Evolutionary conservation across 1,140 invertebrate genomes (phyloP), one percentile per base, ranked within the genome.

Genomic region (Ostrea denselamellosa): DNA sequence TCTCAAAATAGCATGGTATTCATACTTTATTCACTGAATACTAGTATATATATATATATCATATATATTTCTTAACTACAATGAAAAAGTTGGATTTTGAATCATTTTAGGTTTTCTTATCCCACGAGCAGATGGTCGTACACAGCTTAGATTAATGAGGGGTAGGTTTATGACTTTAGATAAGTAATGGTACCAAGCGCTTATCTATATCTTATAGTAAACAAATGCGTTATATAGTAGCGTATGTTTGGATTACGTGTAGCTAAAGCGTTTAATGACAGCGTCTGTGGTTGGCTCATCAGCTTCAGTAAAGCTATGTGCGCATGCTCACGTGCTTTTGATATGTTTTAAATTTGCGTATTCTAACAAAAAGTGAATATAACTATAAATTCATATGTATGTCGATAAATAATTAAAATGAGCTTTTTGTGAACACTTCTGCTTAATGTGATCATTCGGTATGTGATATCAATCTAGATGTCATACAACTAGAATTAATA

Each of bases 131-230:
- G 82, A 89, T 81, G 88, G 88, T 5, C 83, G 88, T 56, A 89
- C 88, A 12, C 85, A 86, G 28, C 52, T 89, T n/a, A 85, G 86
- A 54, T 58, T 89, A 22, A 89, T 89, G 88, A 85, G 85, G 85
- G 88, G 88, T 86, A 83, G 83, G 58, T 81, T 52, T 22, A 53
- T 34, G 7, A 8, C 17, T 19, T 7, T n/a, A 19, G 7, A 12
- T 17, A 58, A 58, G 2, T 58, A 58, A 17, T 58, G 19, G 56
- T 44, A 44, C 34, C 34, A 44, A 44, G 34, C 34, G 34, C 34
- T 44, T 44, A 44, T 44, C 34, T 5, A 44, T 44, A 44, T 44
- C 5, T 14, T 58, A 17, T 10, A 56, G 17, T 56, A 56, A 8
- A 58, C 3, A 58, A 12, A 62, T 62, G 0, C 17, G 56, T 19